Base-by-base conservation (phyloP, 2,888 invertebrate genomes). In the Chromoteleia sp. region DNA sequence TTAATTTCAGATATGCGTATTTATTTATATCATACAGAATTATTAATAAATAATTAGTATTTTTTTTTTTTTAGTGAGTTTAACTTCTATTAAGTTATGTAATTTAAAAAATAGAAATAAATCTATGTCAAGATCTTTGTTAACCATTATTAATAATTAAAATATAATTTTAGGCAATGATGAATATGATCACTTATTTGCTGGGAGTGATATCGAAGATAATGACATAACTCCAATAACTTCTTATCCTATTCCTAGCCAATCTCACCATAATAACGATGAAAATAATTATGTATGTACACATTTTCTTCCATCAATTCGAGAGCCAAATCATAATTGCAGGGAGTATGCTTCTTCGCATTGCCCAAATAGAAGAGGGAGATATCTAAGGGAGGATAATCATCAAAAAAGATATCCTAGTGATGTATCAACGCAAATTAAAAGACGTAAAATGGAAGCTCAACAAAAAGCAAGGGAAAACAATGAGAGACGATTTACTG, bases 161-260 rank as follows among this genome's bases (percentile, higher is more conserved):
- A 25, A 25, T 25, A 5, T 5, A 25, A 25, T 25, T 25, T 25
- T 5, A 93, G 85, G 93, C 92, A 94, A 94, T 85, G 94, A 94
- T 94, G 94, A 94, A 84, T 94, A 93, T 90, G 94, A 94, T 82
- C 93, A 94, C 83, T 91, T 95, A 75, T 94, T 94, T 91, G 94
- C 94, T 68, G 94, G 94, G 85, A 94, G 94, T 90, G 94, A 94
- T 89, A 94, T 94, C 85, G 94, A 94, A 85, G 93, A 94, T 81
- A 93, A 90, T 33, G 92, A 92, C 65, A 88, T 39, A 39, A 39
- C 39, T 15, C 52, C 52, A 52, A 52, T 52, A 14, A 30, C 19
- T 15, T 10, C 52, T 15, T 52, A 30, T 52, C 52, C 52, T 0
- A 29, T 50, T 29, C 12, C 50, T 5, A 50, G 6, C 7, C 52